These are phyloP conservation scores for Homalodisca vitripennis DNA, from an alignment of 1,140 invertebrate genomes.

Conservation along the genomic window DNA sequence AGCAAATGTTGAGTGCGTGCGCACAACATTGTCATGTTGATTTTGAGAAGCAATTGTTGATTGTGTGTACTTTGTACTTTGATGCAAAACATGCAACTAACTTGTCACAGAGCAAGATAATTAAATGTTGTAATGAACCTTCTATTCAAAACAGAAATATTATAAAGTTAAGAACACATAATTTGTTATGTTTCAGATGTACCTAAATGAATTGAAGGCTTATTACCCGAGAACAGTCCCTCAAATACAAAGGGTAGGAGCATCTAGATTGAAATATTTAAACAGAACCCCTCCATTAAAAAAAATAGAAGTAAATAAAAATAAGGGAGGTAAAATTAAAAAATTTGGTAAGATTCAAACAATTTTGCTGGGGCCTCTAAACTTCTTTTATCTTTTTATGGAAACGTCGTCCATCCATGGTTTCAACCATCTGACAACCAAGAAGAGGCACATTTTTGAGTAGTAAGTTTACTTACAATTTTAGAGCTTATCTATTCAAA, in stretches of 20 bases:
- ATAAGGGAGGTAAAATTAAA: not conserved
- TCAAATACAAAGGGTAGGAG: not conserved
- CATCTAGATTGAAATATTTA: not conserved
- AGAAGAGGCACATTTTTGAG: slow-evolving; percentile 34
- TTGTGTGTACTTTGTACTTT: too few relatives aligned
- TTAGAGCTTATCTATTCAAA: too few relatives aligned
- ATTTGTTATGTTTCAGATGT: too few relatives aligned
- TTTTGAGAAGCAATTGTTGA: too few relatives aligned
- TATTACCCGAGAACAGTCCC: not conserved
- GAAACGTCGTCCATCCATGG: slow-evolving; percentile 36
- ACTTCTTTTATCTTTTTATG: slow-evolving; percentile 31
- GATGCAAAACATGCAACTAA: too few relatives aligned
- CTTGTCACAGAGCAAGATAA: too few relatives aligned
- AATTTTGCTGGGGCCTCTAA: not conserved
- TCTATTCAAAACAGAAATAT: too few relatives aligned
- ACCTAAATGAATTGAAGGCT: too few relatives aligned
- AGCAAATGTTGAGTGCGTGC: too few relatives aligned
- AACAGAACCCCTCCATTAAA: not conserved
- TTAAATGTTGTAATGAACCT: too few relatives aligned
- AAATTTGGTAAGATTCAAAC: not conserved
- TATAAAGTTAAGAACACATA: too few relatives aligned
- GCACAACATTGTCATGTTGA: too few relatives aligned
- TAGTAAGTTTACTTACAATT: slow-evolving; percentile 36
- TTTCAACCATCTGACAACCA: slow-evolving; percentile 36
- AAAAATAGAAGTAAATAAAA: not conserved